Conservation (phyloP, 2,113 vertebrate species). For the Oceanites oceanicus region DNA sequence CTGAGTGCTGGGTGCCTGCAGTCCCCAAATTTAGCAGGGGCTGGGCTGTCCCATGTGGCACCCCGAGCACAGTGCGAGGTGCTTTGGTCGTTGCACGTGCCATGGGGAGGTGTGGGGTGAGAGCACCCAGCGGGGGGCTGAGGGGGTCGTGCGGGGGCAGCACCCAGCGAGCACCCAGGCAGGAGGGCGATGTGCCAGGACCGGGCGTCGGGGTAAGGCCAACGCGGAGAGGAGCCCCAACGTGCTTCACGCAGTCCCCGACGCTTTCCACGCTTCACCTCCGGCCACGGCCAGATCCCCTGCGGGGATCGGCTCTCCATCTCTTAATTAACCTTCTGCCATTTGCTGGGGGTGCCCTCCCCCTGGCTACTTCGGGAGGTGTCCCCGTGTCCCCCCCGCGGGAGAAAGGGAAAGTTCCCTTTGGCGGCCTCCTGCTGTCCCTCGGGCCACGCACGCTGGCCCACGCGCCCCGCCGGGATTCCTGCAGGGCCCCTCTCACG, state of each 20-base stretch:
- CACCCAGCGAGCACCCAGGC: neutral
- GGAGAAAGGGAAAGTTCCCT: no score
- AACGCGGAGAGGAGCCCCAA: no score
- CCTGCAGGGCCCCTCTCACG: neutral
- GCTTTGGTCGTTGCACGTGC: rapidly evolving
- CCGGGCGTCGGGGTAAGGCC: no score
- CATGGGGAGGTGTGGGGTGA: neutral
- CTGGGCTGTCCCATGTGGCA: neutral
- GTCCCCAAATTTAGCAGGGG: neutral
- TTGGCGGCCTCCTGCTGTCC: neutral
- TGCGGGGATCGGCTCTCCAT: neutral
- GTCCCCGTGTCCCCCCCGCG: neutral
- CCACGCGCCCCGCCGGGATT: neutral
- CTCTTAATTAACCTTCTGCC: neutral
- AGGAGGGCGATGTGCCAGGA: rapidly evolving
- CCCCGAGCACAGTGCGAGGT: rapidly evolving
- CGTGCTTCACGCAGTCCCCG: neutral
- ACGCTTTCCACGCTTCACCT: neutral
- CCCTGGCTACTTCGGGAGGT: neutral
- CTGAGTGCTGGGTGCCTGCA: neutral
- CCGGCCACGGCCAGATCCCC: no score
- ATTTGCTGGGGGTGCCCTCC: no score
- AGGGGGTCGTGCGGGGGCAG: neutral
- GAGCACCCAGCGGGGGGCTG: neutral
- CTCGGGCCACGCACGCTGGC: neutral